Evolutionary conservation across 2,888 invertebrate species (phyloP), one percentile per base, ranked within the genome.

Genomic region (Drosophila pegasa): DNA sequence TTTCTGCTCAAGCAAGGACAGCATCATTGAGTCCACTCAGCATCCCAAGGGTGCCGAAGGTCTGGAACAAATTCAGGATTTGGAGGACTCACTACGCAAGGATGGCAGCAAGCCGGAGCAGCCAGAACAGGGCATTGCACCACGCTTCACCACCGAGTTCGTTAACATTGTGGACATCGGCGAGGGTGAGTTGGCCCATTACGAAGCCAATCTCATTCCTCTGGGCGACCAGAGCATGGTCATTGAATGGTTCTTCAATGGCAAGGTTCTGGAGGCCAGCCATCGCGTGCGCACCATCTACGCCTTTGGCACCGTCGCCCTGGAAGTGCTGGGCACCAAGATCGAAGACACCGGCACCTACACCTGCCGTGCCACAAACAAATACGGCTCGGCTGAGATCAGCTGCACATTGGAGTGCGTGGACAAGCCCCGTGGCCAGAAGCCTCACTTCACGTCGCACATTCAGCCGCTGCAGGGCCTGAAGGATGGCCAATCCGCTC

Each of bases 151-250:
- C 7, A 96, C 97, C 0, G 96, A 97, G 90, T 97, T 97, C 92
- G 94, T 96, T 80, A 95, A 97, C 78, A 94, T 98, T 66, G 93
- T 94, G 10, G 97, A 97, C 86, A 94, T 99, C 51, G 96, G 95
- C 40, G 99, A 99, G 93, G 98, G 98, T 62, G 98, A 99, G 92
- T 96, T 98, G 80, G 98, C 98, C 78, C 99, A 99, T 92, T 99
- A 98, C 92, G 99, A 99, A 93, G 99, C 98, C 37, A 97, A 97
- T 51, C 94, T 99, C 8, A 96, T 97, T 54, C 99, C 99, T 12
- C 96, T 97, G 50, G 97, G 98, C 12, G 98, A 98, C 89, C 97
- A 98, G 92, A 96, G 96, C 25, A 98, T 98, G 97, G 95, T 95
- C 27, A 97, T 98, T 57, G 98, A 98, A 93, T 98, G 98, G 98